Evolutionary conservation across 2,113 vertebrate genomes (phyloP), one percentile per base, ranked within the genome.

Genomic region (Panthera leo): DNA sequence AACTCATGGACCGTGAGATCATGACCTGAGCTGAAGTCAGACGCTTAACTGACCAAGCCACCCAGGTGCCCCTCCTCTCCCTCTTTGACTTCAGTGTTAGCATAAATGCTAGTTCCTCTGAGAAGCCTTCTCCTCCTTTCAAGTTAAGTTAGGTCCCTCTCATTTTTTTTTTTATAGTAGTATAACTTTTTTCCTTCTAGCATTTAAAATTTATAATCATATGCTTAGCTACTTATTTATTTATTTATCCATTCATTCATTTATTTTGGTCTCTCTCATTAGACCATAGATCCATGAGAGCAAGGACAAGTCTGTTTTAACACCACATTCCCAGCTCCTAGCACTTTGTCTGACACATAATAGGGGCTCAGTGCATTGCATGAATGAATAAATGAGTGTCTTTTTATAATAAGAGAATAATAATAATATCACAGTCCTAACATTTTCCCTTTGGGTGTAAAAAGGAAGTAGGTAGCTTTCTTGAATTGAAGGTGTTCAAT

Each of bases 191-290:
- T 70, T 83, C 48, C 27, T 53, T 73, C 34, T 85, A 61, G 36
- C 45, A 42, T 68, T 96, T 96, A 83, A 31, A 65, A 92, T 70
- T 89, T 90, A 48, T 89, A 86, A 31, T 93, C 16, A 12, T 25
- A 53, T 67, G 48, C n/a, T 92, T 87, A 84, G 23, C 42, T 70
- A 3, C 65, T 95, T 27, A 31, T 25, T 78, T 82, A 78, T 85
- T 76, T 34, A 58, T 53, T 45, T 3, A 61, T 8, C 48, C 42
- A 15, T 68, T 68, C 27, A 14, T 42, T 45, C 63, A 29, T 65
- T 29, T 65, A 29, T 61, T 61, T 34, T 65, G 5, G 8, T 83
- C 45, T 97, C 23, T 95, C 58, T 18, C 29, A 29, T 79, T 89
- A 70, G 63, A 90, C 42, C 0, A 0, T 67, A 68, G 63, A 14